Percentiles rank a stretch among this genome's conserved stretches.
phyloP scores from a whole-genome alignment of 2,888 invertebrate species.

The Dolichomitus sp. region DNA sequence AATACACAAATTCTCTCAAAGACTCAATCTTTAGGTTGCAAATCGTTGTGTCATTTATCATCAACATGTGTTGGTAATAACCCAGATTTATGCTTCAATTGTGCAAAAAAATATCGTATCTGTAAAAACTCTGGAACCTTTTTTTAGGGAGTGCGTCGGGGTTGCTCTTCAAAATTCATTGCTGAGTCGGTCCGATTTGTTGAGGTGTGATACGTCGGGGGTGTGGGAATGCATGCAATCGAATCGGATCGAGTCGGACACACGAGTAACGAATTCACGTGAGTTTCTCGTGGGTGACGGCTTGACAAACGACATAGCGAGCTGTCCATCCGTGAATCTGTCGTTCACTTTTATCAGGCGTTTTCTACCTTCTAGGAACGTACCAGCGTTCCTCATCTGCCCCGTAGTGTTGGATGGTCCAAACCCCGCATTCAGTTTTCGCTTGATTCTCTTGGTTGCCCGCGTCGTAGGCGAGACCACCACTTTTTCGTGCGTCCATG shows the following conservation, averaged over 20 bases:
- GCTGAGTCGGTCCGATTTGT: background rate
- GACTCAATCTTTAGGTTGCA: no score
- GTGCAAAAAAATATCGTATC: background rate
- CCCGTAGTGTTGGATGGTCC: background rate
- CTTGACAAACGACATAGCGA: slow-evolving; percentile 78
- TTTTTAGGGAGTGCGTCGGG: slow-evolving; percentile 8
- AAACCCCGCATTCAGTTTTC: slow-evolving; percentile 62
- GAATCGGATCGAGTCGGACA: slow-evolving; percentile 15
- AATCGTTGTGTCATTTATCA: no score
- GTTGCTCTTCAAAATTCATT: slow-evolving; percentile 20
- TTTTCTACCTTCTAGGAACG: slow-evolving; percentile 65
- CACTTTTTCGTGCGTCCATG: slow-evolving; percentile 37
- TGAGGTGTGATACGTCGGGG: background rate
- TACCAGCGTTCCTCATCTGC: slow-evolving; percentile 69
- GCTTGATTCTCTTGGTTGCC: slow-evolving; percentile 3
- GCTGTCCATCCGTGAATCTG: slow-evolving; percentile 78
- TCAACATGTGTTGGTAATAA: slow-evolving; percentile 28
- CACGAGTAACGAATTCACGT: slow-evolving; percentile 40
- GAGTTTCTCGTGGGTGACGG: slow-evolving; percentile 21
- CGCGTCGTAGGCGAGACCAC: slow-evolving; percentile 12
- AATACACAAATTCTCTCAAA: no score
- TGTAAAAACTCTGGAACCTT: background rate
- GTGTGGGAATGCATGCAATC: background rate
- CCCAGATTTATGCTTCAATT: slow-evolving; percentile 32
- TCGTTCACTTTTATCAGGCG: slow-evolving; percentile 77